These are phyloP conservation scores for Rhinichthys klamathensis DNA, from an alignment of 2,113 vertebrate species.

Conservation along the genomic window DNA sequence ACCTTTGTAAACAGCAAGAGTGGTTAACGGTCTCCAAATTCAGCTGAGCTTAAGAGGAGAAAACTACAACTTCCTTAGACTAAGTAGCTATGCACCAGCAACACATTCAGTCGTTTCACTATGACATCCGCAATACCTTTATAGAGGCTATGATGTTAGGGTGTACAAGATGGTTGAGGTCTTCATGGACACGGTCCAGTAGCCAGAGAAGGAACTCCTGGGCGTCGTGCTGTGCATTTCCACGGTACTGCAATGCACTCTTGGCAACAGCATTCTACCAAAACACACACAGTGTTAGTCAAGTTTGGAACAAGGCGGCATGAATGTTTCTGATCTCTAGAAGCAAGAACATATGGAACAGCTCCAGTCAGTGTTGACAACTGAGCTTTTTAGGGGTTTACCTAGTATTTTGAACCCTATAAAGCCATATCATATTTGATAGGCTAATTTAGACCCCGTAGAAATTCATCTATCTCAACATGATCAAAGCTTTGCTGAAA, in stretches of 20 bases:
- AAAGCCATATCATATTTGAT: background rate
- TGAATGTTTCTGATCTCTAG: background rate
- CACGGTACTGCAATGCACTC: conserved; percentile 93
- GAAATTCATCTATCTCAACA: no score
- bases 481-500: no score
- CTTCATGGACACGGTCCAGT: conserved; percentile 94
- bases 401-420: background rate
- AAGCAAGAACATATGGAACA: background rate
- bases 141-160: conserved; percentile 77
- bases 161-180: conserved; percentile 85
- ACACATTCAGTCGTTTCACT: background rate
- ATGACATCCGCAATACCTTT: conserved; percentile 76
- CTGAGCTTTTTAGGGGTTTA: background rate
- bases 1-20: conserved; percentile 7
- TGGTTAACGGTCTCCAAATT: background rate
- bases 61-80: no score
- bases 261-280: conserved; percentile 90
- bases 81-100: no score
- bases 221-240: conserved; percentile 95
- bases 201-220: conserved; percentile 99
- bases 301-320: background rate
- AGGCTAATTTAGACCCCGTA: no score
- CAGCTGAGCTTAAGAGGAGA: background rate
- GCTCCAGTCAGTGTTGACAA: background rate
- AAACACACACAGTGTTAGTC: background rate